Percentiles rank a stretch among this genome's conserved stretches.
Evolutionary conservation across 1,140 invertebrate genomes (phyloP).

Genomic region (Leptinotarsa lineolata): DNA sequence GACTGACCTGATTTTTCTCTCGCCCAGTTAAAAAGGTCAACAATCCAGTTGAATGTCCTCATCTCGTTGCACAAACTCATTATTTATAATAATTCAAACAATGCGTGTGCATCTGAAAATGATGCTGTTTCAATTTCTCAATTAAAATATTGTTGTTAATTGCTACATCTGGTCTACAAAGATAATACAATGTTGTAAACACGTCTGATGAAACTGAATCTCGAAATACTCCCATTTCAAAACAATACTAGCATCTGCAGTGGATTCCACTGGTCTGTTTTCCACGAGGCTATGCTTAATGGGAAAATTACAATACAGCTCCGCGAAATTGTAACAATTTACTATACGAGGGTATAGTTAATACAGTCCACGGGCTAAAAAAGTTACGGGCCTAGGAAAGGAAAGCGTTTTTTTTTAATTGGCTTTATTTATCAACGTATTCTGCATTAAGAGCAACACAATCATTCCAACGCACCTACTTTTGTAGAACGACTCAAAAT

Average conservation of each 20-base stretch:
- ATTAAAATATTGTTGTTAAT: slow-evolving; percentile 3
- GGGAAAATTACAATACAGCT: neutral
- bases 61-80: neutral
- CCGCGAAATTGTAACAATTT: neutral
- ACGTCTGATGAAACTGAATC: neutral
- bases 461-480: too few species aligned
- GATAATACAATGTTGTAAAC: slow-evolving; percentile 3
- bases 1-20: slow-evolving; percentile 12
- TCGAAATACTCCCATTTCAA: neutral
- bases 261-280: neutral
- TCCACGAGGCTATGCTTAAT: neutral
- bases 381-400: too few species aligned
- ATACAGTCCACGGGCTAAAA: too few species aligned
- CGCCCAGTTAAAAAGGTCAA: neutral
- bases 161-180: slow-evolving; percentile 2
- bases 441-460: too few species aligned
- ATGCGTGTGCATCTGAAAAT: neutral
- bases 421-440: too few species aligned
- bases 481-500: too few species aligned
- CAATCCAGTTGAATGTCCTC: slow-evolving; percentile 1
- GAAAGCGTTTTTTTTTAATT: too few species aligned
- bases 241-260: neutral
- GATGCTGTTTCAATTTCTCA: slow-evolving; percentile 6
- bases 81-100: neutral
- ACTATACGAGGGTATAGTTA: neutral